Conservation (phyloP, 2,797 vertebrate genomes). For the Rhinophrynus dorsalis region DNA sequence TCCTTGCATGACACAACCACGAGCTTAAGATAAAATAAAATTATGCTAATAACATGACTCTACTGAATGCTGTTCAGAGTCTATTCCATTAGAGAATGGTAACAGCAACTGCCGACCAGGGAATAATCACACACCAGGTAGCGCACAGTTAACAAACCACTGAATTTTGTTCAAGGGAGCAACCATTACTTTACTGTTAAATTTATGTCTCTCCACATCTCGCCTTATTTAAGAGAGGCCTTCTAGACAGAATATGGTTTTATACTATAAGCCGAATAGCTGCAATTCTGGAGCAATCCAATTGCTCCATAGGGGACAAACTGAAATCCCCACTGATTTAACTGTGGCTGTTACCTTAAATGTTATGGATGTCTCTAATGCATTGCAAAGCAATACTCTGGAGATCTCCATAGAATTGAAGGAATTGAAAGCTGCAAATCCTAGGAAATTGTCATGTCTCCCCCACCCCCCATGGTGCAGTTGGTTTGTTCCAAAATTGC, state of each 20-base stretch:
- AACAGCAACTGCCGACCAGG: constrained; percentile 41
- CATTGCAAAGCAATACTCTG: too few species aligned
- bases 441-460: too few species aligned
- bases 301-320: too few species aligned
- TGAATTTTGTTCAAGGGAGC: constrained; percentile 45
- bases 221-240: constrained; percentile 27
- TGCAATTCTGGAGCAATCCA: too few species aligned
- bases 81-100: constrained; percentile 48
- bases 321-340: too few species aligned
- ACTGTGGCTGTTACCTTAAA: too few species aligned
- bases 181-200: constrained; percentile 46
- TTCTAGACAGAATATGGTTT: not conserved
- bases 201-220: constrained; percentile 34
- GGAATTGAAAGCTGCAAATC: too few species aligned
- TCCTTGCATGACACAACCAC: constrained; percentile 33
- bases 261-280: too few species aligned
- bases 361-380: too few species aligned
- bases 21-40: constrained; percentile 46
- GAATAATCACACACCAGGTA: constrained; percentile 49
- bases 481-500: too few species aligned
- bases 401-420: too few species aligned
- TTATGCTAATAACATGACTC: constrained; percentile 47
- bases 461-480: too few species aligned
- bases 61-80: constrained; percentile 43
- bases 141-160: constrained; percentile 46